These are phyloP conservation scores for Lacerta bilineata DNA, from an alignment of 2,797 vertebrate species.

Conservation along the genomic window DNA sequence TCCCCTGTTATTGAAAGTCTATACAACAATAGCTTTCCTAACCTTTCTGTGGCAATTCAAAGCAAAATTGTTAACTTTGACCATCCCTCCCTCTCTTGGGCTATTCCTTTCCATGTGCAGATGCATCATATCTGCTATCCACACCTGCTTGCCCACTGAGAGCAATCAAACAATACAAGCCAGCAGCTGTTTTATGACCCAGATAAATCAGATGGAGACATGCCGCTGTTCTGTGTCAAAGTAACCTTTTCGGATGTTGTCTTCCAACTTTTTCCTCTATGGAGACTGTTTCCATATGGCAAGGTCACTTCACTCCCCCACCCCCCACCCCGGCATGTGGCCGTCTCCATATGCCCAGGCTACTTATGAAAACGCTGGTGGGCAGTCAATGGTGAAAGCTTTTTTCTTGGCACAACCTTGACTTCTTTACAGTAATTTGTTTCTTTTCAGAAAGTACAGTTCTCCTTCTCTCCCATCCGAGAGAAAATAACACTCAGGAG, in stretches of 20 bases:
- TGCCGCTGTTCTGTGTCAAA: conserved; percentile 16
- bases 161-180: conserved; percentile 3
- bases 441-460: not conserved
- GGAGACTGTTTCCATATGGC: conserved; percentile 31
- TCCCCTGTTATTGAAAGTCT: conserved; percentile 12
- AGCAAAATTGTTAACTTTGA: not conserved
- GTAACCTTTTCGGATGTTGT: conserved; percentile 31
- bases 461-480: not conserved
- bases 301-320: conserved; percentile 29
- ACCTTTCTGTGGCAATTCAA: not conserved
- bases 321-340: not conserved
- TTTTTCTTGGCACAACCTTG: conserved; percentile 9
- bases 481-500: conserved; percentile 8
- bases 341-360: conserved; percentile 33
- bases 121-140: not conserved
- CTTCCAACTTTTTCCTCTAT: not conserved
- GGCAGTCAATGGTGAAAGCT: conserved; percentile 5
- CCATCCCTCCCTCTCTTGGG: not conserved
- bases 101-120: not conserved
- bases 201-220: conserved; percentile 37
- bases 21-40: not conserved
- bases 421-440: not conserved
- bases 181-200: not conserved
- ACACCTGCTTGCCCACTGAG: not conserved
- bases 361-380: conserved; percentile 17